A percentile compares a stretch with the other conserved stretches of the same genome.
phyloP scores from a whole-genome alignment of 1,140 invertebrate genomes.

The Mamestra configurata region DNA sequence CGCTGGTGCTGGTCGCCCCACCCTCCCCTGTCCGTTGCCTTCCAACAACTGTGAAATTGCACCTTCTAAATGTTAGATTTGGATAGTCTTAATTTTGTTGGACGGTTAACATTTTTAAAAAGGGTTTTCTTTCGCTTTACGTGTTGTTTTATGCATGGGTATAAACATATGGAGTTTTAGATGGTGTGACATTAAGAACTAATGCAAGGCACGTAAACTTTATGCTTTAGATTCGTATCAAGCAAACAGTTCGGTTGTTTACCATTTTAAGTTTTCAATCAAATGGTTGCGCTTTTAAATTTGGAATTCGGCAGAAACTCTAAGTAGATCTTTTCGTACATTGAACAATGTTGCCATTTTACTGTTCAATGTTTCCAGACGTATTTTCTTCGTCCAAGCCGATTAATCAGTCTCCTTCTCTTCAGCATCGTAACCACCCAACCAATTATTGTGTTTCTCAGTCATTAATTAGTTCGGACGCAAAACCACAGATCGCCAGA shows the following conservation, averaged over 20 bases:
- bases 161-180: too few relatives aligned
- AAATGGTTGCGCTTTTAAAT: too few relatives aligned
- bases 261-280: too few relatives aligned
- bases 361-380: neutral
- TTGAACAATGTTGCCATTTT: too few relatives aligned
- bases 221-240: too few relatives aligned
- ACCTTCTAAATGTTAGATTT: slow-evolving; percentile 53
- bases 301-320: neutral
- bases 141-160: neutral
- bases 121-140: neutral
- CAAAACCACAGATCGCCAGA: neutral
- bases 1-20: slow-evolving; percentile 32
- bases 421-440: neutral
- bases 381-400: neutral
- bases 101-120: slow-evolving; percentile 15
- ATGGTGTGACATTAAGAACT: too few relatives aligned
- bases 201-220: too few relatives aligned
- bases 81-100: slow-evolving; percentile 24
- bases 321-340: neutral
- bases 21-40: slow-evolving; percentile 59
- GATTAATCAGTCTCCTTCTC: neutral
- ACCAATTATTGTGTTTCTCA: slow-evolving; percentile 9
- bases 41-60: slow-evolving; percentile 73
- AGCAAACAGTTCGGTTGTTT: too few relatives aligned
- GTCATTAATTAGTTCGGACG: slow-evolving; percentile 11